A percentile compares a stretch with the other conserved stretches of the same genome.
These are phyloP conservation scores for Junonia oenone DNA, from an alignment of 2,888 invertebrate genomes.

Conservation along the genomic window DNA sequence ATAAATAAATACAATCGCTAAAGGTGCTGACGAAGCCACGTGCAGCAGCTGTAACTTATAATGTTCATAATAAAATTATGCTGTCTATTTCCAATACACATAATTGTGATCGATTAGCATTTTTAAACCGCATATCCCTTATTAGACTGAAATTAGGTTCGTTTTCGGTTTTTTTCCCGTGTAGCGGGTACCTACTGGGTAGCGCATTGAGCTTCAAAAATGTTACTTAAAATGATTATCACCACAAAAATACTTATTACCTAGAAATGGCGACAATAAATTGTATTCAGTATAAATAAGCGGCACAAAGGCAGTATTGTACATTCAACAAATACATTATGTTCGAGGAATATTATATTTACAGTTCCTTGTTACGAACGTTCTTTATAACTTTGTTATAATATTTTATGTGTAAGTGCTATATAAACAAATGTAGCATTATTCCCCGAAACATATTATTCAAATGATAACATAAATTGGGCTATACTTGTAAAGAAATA, in stretches of 20 bases:
- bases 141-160: no score
- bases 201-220: no score
- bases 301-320: constrained; percentile 47
- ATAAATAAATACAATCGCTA: no score
- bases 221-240: no score
- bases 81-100: no score
- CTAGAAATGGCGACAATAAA: constrained; percentile 10
- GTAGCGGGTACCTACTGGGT: no score
- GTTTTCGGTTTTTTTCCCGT: no score
- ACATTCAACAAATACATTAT: constrained; percentile 41
- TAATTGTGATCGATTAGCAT: no score
- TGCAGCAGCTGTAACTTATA: no score
- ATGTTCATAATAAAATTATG: no score
- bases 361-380: constrained; percentile 41
- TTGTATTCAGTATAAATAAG: constrained; percentile 21
- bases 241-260: neutral
- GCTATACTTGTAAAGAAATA: neutral
- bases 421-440: neutral
- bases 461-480: neutral
- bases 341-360: constrained; percentile 52
- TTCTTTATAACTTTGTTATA: constrained; percentile 7
- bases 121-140: no score
- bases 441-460: neutral
- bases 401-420: neutral
- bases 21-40: no score